Evolutionary conservation across 2,888 invertebrate genomes (phyloP).

Genomic region (Branchipolynoe longqiensis): DNA sequence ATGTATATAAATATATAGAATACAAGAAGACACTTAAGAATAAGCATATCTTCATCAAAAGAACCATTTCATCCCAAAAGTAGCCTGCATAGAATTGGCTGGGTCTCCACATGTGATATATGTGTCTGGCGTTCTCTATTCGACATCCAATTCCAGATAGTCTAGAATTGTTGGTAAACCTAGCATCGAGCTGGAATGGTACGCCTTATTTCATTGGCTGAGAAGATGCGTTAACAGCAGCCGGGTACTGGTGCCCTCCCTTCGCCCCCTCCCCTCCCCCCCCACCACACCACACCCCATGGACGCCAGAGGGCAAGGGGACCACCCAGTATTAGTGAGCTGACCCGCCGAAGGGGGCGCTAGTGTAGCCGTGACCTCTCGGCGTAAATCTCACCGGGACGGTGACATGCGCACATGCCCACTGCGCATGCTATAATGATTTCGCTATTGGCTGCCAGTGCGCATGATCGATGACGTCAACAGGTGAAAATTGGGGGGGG

Average conservation of each 20-base stretch:
- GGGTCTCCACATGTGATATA: not conserved
- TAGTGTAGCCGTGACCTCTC: not conserved
- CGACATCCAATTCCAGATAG: not conserved
- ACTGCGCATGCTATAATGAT: slow-evolving; percentile 1
- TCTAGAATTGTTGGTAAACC: not conserved
- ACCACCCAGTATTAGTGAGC: slow-evolving; percentile 27
- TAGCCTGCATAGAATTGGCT: not conserved
- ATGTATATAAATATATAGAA: not conserved
- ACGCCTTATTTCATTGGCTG: slow-evolving; percentile 25
- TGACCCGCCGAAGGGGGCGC: not conserved
- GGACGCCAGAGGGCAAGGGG: not conserved
- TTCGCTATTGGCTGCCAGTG: not conserved
- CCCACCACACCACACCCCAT: too few relatives aligned
- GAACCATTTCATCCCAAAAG: not conserved
- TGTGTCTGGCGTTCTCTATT: not conserved
- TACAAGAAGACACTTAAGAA: not conserved
- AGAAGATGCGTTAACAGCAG: not conserved
- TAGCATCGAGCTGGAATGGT: not conserved
- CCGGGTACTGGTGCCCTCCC: not conserved
- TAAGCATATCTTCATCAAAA: not conserved
- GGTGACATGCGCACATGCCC: not conserved
- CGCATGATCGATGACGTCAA: not conserved
- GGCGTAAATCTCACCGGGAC: not conserved
- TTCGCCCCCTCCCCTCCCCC: not conserved
- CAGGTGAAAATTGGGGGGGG: not conserved